phyloP scores from a whole-genome alignment of 1,140 invertebrate genomes.

The Halesus radiatus region DNA sequence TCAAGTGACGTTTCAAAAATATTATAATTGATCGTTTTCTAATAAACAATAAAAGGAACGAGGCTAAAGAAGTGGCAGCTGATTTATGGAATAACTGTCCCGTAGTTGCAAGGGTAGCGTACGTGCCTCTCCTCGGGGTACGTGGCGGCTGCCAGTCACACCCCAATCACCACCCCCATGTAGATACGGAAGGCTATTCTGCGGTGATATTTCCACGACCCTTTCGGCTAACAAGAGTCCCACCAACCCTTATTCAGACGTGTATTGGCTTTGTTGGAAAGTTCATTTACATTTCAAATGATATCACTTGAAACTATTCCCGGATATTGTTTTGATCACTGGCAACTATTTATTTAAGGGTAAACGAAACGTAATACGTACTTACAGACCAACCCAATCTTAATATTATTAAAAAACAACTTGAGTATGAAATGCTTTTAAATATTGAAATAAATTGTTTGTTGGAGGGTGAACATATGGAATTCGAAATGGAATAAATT shows the following conservation, averaged over 20 bases:
- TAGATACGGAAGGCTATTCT: background rate
- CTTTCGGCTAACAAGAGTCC: background rate
- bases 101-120: background rate
- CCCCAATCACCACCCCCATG: background rate
- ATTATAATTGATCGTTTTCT: background rate
- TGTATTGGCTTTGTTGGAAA: background rate
- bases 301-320: too few relatives aligned
- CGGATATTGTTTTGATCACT: too few relatives aligned
- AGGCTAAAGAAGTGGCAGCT: background rate
- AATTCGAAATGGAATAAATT: too few relatives aligned
- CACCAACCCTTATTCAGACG: background rate
- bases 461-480: too few relatives aligned
- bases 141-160: background rate
- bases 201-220: background rate
- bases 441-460: too few relatives aligned
- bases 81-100: constrained; percentile 10
- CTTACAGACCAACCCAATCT: too few relatives aligned
- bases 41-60: background rate
- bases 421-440: too few relatives aligned
- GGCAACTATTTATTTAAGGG: too few relatives aligned
- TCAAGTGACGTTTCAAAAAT: too few relatives aligned
- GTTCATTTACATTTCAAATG: too few relatives aligned
- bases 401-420: too few relatives aligned
- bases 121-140: background rate
- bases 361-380: too few relatives aligned